Conservation (phyloP, 2,888 invertebrate species). For the Aricia artaxerxes region DNA sequence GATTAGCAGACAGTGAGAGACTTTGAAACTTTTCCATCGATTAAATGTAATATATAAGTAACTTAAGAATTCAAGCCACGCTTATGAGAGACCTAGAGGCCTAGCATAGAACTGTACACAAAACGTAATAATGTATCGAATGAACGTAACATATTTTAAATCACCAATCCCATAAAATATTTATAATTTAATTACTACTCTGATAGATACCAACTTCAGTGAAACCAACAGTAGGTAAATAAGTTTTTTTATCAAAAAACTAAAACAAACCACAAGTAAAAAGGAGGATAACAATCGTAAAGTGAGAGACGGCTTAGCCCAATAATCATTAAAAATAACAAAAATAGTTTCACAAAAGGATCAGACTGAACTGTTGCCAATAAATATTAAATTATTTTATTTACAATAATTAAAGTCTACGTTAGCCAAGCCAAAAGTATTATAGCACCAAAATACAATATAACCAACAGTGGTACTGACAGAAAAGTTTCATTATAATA, state of each 20-base stretch:
- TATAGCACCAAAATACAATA: slow-evolving; percentile 75
- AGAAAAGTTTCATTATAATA: slow-evolving; percentile 70
- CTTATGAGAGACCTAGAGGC: slow-evolving; percentile 32
- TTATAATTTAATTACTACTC: slow-evolving; percentile 4
- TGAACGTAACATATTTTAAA: slow-evolving; percentile 14
- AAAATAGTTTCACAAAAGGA: slow-evolving; percentile 48
- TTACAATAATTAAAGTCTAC: slow-evolving; percentile 67
- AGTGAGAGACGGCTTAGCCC: slow-evolving; percentile 61
- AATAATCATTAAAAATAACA: slow-evolving; percentile 44
- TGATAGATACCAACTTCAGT: not conserved
- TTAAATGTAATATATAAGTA: slow-evolving; percentile 54
- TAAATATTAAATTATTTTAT: slow-evolving; percentile 67
- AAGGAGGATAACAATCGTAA: slow-evolving; percentile 32
- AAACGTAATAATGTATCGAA: not conserved
- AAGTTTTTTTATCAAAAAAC: slow-evolving; percentile 24
- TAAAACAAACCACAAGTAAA: slow-evolving; percentile 32
- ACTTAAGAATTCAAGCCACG: slow-evolving; percentile 30
- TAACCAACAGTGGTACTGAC: slow-evolving; percentile 64
- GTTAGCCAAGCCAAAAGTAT: slow-evolving; percentile 77
- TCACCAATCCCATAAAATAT: slow-evolving; percentile 23
- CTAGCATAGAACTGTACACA: not conserved
- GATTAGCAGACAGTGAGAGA: slow-evolving; percentile 64
- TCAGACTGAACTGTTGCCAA: slow-evolving; percentile 64
- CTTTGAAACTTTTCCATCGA: slow-evolving; percentile 75
- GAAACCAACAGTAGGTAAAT: slow-evolving; percentile 25